Evolutionary conservation across 2,888 invertebrate species (phyloP).

Genomic region (Iselma pallidipennis): DNA sequence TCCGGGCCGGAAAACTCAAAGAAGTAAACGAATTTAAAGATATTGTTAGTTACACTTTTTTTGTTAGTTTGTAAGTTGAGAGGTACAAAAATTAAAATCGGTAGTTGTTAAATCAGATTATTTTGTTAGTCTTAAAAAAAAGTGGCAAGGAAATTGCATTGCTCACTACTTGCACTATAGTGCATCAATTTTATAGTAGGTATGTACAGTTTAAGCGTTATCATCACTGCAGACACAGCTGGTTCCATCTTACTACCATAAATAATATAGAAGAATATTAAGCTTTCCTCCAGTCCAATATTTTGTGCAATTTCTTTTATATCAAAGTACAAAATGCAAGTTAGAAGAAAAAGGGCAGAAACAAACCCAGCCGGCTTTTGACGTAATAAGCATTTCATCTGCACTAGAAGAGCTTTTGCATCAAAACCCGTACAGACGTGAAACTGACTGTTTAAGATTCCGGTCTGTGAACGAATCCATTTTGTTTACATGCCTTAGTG

Average conservation of each 20-base stretch:
- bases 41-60: not conserved
- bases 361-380: too few species aligned
- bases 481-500: constrained; percentile 30
- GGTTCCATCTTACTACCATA: not conserved
- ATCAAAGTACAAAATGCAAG: not conserved
- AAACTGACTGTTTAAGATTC: not conserved
- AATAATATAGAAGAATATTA: not conserved
- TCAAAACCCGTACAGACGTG: too few species aligned
- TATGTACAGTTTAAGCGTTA: not conserved
- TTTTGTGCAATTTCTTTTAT: not conserved
- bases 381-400: too few species aligned
- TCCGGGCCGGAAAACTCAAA: not conserved
- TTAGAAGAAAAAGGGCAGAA: not conserved
- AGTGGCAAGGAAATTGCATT: too few species aligned
- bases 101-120: too few species aligned
- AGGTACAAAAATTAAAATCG: too few species aligned
- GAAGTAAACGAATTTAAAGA: not conserved
- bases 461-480: constrained; percentile 4
- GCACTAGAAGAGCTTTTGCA: too few species aligned
- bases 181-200: too few species aligned
- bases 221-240: not conserved
- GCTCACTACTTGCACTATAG: too few species aligned
- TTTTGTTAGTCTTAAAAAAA: not conserved
- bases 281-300: not conserved
- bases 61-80: too few species aligned